These are phyloP conservation scores for Drosophila ercepeae DNA, from an alignment of 1,140 invertebrate genomes.

Conservation along the genomic window DNA sequence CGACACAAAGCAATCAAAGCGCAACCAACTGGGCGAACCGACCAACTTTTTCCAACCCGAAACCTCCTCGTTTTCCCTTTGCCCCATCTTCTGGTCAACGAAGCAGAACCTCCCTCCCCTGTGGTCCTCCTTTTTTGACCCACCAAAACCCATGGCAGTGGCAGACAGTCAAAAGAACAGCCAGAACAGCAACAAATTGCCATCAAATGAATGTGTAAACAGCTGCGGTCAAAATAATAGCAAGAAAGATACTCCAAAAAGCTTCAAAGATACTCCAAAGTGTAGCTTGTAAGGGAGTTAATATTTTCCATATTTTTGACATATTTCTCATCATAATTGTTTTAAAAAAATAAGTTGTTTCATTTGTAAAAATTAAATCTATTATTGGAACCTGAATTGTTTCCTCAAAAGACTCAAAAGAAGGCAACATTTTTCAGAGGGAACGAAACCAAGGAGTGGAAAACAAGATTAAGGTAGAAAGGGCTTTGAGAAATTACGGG, in stretches of 20 bases:
- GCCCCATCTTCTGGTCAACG: conserved; percentile 48
- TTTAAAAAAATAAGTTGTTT: too few relatives aligned
- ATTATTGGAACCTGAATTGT: conserved; percentile 2
- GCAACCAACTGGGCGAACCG: conserved; percentile 59
- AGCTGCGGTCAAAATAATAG: conserved; percentile 15
- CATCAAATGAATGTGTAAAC: conserved; percentile 62
- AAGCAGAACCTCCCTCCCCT: conserved; percentile 47
- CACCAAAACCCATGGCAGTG: conserved; percentile 34
- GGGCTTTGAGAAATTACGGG: conserved; percentile 59
- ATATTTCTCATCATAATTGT: too few relatives aligned
- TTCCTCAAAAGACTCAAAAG: neutral
- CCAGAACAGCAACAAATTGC: conserved; percentile 51
- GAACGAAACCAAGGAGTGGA: neutral
- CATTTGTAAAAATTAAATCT: too few relatives aligned
- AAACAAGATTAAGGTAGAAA: conserved; percentile 30
- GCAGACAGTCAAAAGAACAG: conserved; percentile 54
- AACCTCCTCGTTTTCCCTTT: neutral
- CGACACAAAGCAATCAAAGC: conserved; percentile 76
- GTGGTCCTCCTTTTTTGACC: conserved; percentile 12
- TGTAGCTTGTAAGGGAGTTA: too few relatives aligned
- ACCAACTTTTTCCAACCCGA: conserved; percentile 41
- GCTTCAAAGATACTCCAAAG: too few relatives aligned
- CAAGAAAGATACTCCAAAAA: neutral
- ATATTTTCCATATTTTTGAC: too few relatives aligned
- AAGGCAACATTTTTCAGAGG: neutral